Evolutionary conservation across 1,140 invertebrate genomes (phyloP).

Genomic region (Brachionus rotundiformis): DNA sequence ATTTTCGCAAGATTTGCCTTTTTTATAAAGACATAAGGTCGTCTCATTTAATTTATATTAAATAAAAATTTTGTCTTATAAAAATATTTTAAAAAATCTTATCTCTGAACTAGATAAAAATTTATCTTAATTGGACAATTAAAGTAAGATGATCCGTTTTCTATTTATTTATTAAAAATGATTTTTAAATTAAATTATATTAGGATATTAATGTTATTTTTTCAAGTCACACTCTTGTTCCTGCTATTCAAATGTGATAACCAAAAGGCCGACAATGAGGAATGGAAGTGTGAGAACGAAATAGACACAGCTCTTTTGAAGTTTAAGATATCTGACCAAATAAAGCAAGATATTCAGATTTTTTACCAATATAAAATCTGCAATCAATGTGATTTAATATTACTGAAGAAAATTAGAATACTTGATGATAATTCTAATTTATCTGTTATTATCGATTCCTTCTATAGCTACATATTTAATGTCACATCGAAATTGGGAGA

Average conservation of each 20-base stretch:
- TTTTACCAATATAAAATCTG: conserved; percentile 41
- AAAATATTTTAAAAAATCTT: not conserved
- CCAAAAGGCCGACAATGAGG: not conserved
- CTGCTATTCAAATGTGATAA: not conserved
- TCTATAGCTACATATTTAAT: conserved; percentile 12
- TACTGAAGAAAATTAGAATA: not conserved
- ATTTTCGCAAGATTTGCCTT: not conserved
- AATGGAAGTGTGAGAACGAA: conserved; percentile 32
- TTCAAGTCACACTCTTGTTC: not conserved
- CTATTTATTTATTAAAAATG: not conserved
- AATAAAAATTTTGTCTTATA: not conserved
- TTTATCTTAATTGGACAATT: too few species aligned
- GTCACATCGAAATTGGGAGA: not conserved
- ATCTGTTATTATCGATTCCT: conserved; percentile 34
- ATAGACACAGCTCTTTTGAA: conserved; percentile 19
- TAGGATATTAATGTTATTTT: not conserved
- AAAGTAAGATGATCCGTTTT: too few species aligned
- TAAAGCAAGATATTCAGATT: conserved; percentile 13
- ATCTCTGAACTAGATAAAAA: not conserved
- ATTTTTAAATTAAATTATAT: not conserved
- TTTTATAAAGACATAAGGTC: not conserved
- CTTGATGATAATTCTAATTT: not conserved
- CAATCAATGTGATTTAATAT: conserved; percentile 22
- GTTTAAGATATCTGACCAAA: not conserved
- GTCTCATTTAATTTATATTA: not conserved